Evolutionary conservation across 2,797 vertebrate species (phyloP), one percentile per base, ranked within the genome.

Genomic region (Myotis pilosus): DNA sequence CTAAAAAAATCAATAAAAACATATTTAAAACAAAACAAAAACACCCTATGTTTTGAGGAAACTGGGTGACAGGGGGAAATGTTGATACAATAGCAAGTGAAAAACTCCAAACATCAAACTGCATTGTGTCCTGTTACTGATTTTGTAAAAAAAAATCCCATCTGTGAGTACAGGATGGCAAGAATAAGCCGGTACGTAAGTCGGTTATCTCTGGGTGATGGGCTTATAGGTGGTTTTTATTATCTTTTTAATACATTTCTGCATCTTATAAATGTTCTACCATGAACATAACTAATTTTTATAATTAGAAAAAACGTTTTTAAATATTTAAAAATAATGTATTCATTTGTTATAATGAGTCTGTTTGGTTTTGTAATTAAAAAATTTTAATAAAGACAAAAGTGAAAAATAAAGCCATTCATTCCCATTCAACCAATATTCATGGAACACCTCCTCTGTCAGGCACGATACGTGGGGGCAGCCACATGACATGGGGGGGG

Each of bases 281-380:
- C 72, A 41, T 16, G 78, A 94, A 53, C 66, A 20, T n/a, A 92
- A 89, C 93, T 88, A 88, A 95, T 88, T 96, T 93, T 83, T 89
- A 30, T 93, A 90, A 96, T 96, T 88, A 95, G 90, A 96, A 94
- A 94, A 94, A 93, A 83, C 93, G 82, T 92, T 95, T 96, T 53
- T n/a, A 89, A 95, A 86, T 92, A 91, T 91, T 97, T 44, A 80
- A 95, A 96, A 94, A 87, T 94, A 94, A 96, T 95, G 44, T 55
- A 88, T 92, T 91, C 75, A 72, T 96, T 95, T 96, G 86, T 96
- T 90, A 82, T 47, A 94, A 95, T 36, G 69, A 93, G 79, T 44
- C 74, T 28, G 16, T 79, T 88, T 89, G 88, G 71, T 80, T 89
- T 90, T 78, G 75, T 94, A 96, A 97, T 97, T 95, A 92, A 95